Percentiles rank a stretch among this genome's conserved stretches.
These are phyloP conservation scores for Dysmachus trigonus DNA, from an alignment of 2,888 invertebrate genomes.

Conservation along the genomic window DNA sequence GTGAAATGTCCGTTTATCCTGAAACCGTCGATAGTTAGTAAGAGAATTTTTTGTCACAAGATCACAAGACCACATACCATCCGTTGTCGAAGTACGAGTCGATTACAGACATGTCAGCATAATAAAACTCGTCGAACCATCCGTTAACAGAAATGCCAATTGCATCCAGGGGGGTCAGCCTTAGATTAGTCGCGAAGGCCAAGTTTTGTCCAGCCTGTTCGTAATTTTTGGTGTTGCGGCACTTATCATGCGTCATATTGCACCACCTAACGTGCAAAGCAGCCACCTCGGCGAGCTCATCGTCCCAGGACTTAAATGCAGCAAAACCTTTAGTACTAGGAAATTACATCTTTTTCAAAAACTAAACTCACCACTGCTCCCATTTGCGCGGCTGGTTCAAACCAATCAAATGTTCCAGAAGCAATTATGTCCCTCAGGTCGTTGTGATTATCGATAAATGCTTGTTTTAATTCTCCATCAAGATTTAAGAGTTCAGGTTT, in stretches of 20 bases:
- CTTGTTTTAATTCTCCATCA: background rate
- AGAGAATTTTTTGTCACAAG: background rate
- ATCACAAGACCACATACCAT: background rate
- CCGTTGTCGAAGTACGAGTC: background rate
- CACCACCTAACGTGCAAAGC: slow-evolving; percentile 51
- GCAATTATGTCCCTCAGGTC: slow-evolving; percentile 50
- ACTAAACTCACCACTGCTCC: slow-evolving; percentile 40
- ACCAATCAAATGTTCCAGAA: slow-evolving; percentile 46
- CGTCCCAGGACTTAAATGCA: slow-evolving; percentile 46
- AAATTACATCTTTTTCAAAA: background rate
- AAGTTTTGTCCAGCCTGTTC: slow-evolving; percentile 45
- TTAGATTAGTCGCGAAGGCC: background rate
- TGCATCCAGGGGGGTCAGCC: too few species aligned
- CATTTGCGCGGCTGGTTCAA: slow-evolving; percentile 49
- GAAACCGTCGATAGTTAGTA: background rate
- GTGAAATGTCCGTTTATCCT: slow-evolving; percentile 55
- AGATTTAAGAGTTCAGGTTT: background rate
- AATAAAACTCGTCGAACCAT: slow-evolving; percentile 45
- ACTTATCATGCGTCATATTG: slow-evolving; percentile 36
- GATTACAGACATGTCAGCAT: slow-evolving; percentile 27
- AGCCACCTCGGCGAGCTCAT: slow-evolving; percentile 51
- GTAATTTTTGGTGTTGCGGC: slow-evolving; percentile 26
- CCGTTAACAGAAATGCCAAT: background rate
- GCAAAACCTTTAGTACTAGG: background rate
- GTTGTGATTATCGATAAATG: slow-evolving; percentile 48